Base-by-base conservation (phyloP, 2,113 vertebrate species). In the Colius striatus region DNA sequence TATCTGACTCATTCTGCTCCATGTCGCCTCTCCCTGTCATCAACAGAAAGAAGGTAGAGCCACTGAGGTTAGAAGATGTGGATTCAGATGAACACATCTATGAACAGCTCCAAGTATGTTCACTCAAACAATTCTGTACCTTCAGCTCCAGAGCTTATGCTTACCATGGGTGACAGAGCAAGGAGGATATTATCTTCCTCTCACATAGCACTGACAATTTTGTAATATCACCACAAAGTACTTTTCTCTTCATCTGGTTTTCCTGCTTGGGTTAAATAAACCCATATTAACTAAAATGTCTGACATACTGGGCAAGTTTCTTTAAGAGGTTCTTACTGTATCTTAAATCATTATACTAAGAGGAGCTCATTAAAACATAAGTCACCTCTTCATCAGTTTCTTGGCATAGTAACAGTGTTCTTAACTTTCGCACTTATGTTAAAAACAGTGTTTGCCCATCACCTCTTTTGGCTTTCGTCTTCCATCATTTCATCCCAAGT, bases 1-100 rank as follows among this genome's bases (percentile, higher is more conserved):
- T 98, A 76, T 99, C 99, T 34, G 99, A 98, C 75, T 99, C 99
- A 6, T 98, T 98, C 84, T 98, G 97, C 32, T 99, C 99, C 32
- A 96, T 88, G 53, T 99, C 99, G 71, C 98, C 98, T 94, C 99
- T 98, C 54, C 98, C 99, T 99, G 54, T 45, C 1, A 0, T 10
- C 72, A 50, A 80, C 45, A 90, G 60, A 54, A 91, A 95, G 45
- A 75, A 36, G 60, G 58, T 0, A 87, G 54, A 80, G 43, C 22
- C 48, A 7, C 32, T 3, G 18, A 32, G 32, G 30, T 63, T 11
- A 85, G 26, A 18, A n/a, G 43, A 26, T 1, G 27, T 3, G 3
- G 22, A 30, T 25, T 60, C 3, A 1, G 13, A 30, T 1, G 17
- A 47, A 54, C 23, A 9, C 68, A 63, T 6, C 26, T 8, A 60